Evolutionary conservation across 64 coral and sea anemone species (phyloP).

Genomic region (Actinia tenebrosa): DNA sequence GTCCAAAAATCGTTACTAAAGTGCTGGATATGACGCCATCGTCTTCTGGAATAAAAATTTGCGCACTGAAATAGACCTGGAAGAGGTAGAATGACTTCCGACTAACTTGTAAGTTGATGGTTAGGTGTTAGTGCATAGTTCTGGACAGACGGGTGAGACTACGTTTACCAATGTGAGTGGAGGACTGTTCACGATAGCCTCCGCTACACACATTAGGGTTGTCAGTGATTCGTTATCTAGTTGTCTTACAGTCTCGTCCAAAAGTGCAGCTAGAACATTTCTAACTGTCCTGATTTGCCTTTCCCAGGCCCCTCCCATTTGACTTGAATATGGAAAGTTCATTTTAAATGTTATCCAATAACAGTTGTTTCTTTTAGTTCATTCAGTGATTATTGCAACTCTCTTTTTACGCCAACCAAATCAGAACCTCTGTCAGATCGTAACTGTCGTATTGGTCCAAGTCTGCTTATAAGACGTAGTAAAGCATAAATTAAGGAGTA

Average conservation of each 20-base stretch:
- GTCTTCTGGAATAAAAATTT: not conserved
- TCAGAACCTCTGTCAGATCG: not conserved
- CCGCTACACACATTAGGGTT: slow-evolving; percentile 13
- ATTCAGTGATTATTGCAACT: not conserved
- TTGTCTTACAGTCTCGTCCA: not conserved
- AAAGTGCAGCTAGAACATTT: not conserved
- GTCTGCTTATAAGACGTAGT: not conserved
- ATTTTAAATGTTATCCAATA: not conserved
- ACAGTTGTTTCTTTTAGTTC: not conserved
- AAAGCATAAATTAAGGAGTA: not conserved
- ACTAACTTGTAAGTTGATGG: not conserved
- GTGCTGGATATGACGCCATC: not conserved
- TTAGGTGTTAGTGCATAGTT: not conserved
- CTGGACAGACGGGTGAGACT: not conserved
- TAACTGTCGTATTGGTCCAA: not conserved
- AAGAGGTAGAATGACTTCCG: not conserved
- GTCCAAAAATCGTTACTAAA: not conserved
- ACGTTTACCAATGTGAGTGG: not conserved
- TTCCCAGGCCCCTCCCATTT: not conserved
- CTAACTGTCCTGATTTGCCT: not conserved
- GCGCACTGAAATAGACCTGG: not conserved
- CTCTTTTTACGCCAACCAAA: not conserved
- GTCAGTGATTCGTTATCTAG: not conserved
- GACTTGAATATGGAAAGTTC: not conserved
- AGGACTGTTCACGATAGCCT: not conserved